Evolutionary conservation across 2,888 invertebrate species (phyloP), one percentile per base, ranked within the genome.

Genomic region (Eumerus sabulonum): DNA sequence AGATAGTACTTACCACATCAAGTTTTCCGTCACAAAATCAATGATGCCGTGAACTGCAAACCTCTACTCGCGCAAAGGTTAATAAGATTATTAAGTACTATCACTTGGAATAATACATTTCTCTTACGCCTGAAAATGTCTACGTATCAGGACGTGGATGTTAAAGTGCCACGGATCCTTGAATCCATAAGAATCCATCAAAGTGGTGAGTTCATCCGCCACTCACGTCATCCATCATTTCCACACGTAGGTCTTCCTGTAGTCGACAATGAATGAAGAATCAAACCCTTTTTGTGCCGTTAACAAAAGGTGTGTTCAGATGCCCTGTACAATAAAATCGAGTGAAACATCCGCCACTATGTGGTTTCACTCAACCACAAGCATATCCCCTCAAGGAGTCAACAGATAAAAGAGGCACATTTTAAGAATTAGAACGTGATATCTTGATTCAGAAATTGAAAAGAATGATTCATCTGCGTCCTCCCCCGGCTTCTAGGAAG

Each of bases 341-440:
- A 27, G 17, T 59, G 53, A 47, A 64, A 66, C 53, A 73, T 59
- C 60, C 60, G 36, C 48, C 54, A 38, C 59, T 60, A 45, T 66
- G 66, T 36, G 73, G 73, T 53, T 66, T 73, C 57, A 50, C 60
- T 60, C 73, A 59, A n/a, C n/a, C n/a, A n/a, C n/a, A n/a, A n/a
- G 59, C 42, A 66, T 47, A 66, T 35, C 59, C 59, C 53, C 66
- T 73, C 73, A 70, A 62, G 70, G 18, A 54, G 60, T 18, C 62
- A 40, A 2, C 27, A 66, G 40, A 60, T 66, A 54, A 60, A 66
- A 59, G 66, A 47, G 36, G 59, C 48, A 35, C 66, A 66, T 73
- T 73, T 66, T 66, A 73, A 73, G 73, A 73, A 73, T 73, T 66
- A 66, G 73, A 66, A 73, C 73, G 73, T 73, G 73, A 73, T 66